A percentile compares a stretch with the other conserved stretches of the same genome.
phyloP scores from a whole-genome alignment of 2,797 vertebrate species.

The Pampus argenteus region DNA sequence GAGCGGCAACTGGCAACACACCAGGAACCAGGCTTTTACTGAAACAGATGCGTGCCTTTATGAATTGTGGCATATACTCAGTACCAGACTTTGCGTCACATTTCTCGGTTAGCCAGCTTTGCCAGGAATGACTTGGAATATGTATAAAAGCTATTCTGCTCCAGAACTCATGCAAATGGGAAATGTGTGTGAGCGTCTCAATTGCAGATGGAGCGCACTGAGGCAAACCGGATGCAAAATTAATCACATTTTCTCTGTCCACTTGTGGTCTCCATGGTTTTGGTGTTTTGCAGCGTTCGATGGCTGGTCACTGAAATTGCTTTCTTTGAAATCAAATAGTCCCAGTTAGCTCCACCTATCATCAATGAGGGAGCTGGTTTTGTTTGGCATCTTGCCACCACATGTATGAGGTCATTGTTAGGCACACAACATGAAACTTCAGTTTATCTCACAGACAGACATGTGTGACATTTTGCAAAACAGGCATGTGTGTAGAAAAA shows the following conservation, averaged over 20 bases:
- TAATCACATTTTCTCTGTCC: constrained; percentile 43
- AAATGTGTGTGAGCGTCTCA: constrained; percentile 22
- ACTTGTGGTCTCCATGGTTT: constrained; percentile 51
- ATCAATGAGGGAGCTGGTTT: constrained; percentile 27
- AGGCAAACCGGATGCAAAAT: constrained; percentile 55
- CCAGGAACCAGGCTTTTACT: constrained; percentile 41
- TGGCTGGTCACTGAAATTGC: constrained; percentile 40
- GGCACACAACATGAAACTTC: constrained; percentile 34
- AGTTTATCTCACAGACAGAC: constrained; percentile 54
- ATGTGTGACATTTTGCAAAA: constrained; percentile 28
- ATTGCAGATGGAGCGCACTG: constrained; percentile 2
- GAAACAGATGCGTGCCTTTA: constrained; percentile 67
- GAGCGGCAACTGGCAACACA: constrained; percentile 42
- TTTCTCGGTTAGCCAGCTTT: constrained; percentile 55
- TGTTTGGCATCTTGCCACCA: constrained; percentile 46
- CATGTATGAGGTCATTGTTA: constrained; percentile 59
- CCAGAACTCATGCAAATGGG: constrained; percentile 32
- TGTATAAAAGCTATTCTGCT: constrained; percentile 25
- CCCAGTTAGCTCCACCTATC: constrained; percentile 29
- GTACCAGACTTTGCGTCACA: constrained; percentile 69
- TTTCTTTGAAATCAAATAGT: constrained; percentile 57
- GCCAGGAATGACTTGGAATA: constrained; percentile 70
- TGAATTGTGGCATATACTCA: constrained; percentile 65
- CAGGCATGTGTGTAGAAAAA: constrained; percentile 16
- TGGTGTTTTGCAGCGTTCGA: constrained; percentile 32